Base-by-base conservation (phyloP, 2,888 invertebrate genomes). In the Synanthedon vespiformis region DNA sequence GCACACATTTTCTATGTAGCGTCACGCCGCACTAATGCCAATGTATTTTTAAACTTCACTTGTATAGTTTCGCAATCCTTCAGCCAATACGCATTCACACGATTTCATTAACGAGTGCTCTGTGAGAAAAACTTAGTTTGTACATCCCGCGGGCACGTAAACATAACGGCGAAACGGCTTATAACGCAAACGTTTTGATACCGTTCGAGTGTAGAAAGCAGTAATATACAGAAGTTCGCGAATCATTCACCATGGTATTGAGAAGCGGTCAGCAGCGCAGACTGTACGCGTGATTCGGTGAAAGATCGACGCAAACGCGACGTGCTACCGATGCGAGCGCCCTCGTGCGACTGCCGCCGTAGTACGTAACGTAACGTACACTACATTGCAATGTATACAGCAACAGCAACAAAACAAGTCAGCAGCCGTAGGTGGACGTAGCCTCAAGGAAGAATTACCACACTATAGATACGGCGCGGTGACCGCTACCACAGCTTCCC, bases 41-140 rank as follows among this genome's bases (percentile, higher is more conserved):
- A 84, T 81, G 80, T 87, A 86, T 86, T 86, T 85, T 82, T 86
- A 86, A 85, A 87, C 83, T 84, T 84, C 85, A 86, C 86, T 83
- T 77, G 77, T 80, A 83, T 62, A 78, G 84, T 85, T 86, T 86
- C 82, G 82, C 78, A 85, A 83, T 76, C 68, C 76, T 79, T 78
- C 78, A 80, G 73, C 71, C 74, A 71, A 72, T 68, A 67, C 74
- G 75, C 72, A 72, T 75, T 75, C 74, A 72, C 69, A 72, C 74
- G 64, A 67, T 75, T 72, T 67, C 72, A 67, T 71, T 72, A 73
- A 72, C 62, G 68, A 67, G 63, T 68, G 70, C 63, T 65, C 34
- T 34, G 34, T 44, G 68, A 69, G 66, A 71, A 72, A 72, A 77
- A 74, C 70, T 78, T 74, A 70, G 62, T 68, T 70, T 41, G 14